Evolutionary conservation across 2,113 vertebrate species (phyloP).

Genomic region (Origma solitaria): DNA sequence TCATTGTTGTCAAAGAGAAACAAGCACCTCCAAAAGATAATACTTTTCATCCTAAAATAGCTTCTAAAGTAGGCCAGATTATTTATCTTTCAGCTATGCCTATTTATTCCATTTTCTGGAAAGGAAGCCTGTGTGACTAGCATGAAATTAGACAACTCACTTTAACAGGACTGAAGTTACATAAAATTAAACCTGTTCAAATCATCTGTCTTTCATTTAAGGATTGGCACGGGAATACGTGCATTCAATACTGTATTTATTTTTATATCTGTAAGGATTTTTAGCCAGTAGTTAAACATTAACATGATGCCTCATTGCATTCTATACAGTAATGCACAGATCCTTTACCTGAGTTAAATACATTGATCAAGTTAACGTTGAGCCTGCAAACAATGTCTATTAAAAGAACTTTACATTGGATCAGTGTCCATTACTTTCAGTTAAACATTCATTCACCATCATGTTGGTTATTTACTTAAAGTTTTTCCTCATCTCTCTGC

Average conservation of each 20-base stretch:
- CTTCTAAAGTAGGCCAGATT: slow-evolving; percentile 56
- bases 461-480: not conserved
- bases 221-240: not conserved
- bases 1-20: slow-evolving; percentile 7
- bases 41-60: slow-evolving; percentile 27
- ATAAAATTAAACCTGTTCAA: slow-evolving; percentile 4
- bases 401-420: not conserved
- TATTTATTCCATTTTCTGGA: slow-evolving; percentile 46
- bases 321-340: not conserved
- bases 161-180: not conserved
- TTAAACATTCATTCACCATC: not conserved
- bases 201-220: not conserved
- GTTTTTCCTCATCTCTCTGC: not conserved
- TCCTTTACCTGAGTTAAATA: not conserved
- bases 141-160: slow-evolving; percentile 36
- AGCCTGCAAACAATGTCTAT: not conserved
- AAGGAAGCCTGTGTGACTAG: slow-evolving; percentile 32
- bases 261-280: not conserved
- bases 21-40: slow-evolving; percentile 28
- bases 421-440: not conserved
- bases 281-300: not conserved
- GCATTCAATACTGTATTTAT: not conserved
- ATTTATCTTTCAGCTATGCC: slow-evolving; percentile 52
- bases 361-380: not conserved
- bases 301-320: not conserved